Base-by-base conservation (phyloP, 2,888 invertebrate species). In the Cheilosia scutellata region DNA sequence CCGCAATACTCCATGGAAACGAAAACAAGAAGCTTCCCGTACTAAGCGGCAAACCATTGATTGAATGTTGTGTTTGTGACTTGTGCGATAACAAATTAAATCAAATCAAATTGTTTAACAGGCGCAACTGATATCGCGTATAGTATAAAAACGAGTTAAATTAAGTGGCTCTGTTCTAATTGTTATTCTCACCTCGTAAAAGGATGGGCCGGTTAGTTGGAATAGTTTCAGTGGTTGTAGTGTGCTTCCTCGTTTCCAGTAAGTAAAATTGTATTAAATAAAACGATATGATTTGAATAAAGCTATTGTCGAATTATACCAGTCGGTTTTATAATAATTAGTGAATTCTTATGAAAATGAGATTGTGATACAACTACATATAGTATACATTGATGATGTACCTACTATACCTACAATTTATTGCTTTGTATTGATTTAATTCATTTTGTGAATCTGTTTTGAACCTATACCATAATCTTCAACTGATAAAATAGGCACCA, bases 21-120 rank as follows among this genome's bases (percentile, higher is more conserved):
- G 16, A 70, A 16, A 74, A 40, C 65, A 75, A 47, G 42, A 51
- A 29, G 2, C 37, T 65, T 47, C 42, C 16, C 2, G 7, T 33
- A 11, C 20, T 49, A 20, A 6, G 31, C 2, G 31, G 40, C 16
- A 49, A 31, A 33, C 11, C 49, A 40, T 42, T 75, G 27, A 83
- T 74, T 83, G 49, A 68, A 74, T 66, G 68, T 74, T 42, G 11
- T 37, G 37, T 37, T 4, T 37, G 37, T 37, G 37, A 37, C 37
- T n/a, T 47, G 25, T 31, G 58, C 63, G 83, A 84, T 84, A 84
- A 65, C 42, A 65, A 65, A 70, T 62, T 37, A 80, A 62, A 27
- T n/a, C n/a, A 65, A 66, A 55, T 60, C 40, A 16, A 40, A 60
- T 16, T 44, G 55, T 53, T 49, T 5, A 55, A 44, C 55, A 49